Conservation (phyloP, 2,888 invertebrate genomes). For the Cerceris ruficornis region DNA sequence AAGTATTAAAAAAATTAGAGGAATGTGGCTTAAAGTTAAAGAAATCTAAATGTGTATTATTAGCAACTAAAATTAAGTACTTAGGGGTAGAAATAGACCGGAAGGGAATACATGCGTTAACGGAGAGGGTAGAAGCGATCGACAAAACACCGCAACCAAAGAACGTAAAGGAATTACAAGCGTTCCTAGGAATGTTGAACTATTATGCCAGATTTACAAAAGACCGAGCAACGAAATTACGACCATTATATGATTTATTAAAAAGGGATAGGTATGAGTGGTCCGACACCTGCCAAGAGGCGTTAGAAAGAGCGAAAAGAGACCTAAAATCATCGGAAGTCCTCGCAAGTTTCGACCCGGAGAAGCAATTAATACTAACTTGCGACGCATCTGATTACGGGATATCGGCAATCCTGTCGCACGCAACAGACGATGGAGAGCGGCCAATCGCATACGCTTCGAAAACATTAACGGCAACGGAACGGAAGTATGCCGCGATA, state of each 20-base stretch:
- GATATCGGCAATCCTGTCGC: conserved; percentile 45
- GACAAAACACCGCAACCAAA: conserved; percentile 6
- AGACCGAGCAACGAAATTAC: conserved; percentile 11
- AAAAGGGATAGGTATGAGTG: conserved; percentile 29
- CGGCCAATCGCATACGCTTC: conserved; percentile 33
- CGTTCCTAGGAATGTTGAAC: conserved; percentile 7
- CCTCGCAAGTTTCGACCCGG: conserved; percentile 44
- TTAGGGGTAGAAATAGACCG: conserved; percentile 55
- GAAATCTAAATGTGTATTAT: neutral
- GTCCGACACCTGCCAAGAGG: conserved; percentile 38
- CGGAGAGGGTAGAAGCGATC: conserved; percentile 3
- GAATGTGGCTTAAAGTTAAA: conserved; percentile 10
- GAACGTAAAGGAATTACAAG: conserved; percentile 6
- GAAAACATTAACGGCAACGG: conserved; percentile 24
- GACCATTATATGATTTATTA: conserved; percentile 32
- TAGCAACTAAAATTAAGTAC: conserved; percentile 48
- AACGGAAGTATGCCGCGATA: neutral
- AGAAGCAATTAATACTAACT: conserved; percentile 39
- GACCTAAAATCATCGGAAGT: conserved; percentile 42
- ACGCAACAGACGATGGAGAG: conserved; percentile 37
- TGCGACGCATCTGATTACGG: conserved; percentile 53
- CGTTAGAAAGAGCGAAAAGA: conserved; percentile 49
- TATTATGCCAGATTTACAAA: conserved; percentile 16
- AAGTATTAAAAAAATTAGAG: conserved; percentile 1
- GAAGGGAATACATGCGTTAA: conserved; percentile 33